Base-by-base conservation (phyloP, 2,113 vertebrate genomes). In the Nycticryphes semicollaris region DNA sequence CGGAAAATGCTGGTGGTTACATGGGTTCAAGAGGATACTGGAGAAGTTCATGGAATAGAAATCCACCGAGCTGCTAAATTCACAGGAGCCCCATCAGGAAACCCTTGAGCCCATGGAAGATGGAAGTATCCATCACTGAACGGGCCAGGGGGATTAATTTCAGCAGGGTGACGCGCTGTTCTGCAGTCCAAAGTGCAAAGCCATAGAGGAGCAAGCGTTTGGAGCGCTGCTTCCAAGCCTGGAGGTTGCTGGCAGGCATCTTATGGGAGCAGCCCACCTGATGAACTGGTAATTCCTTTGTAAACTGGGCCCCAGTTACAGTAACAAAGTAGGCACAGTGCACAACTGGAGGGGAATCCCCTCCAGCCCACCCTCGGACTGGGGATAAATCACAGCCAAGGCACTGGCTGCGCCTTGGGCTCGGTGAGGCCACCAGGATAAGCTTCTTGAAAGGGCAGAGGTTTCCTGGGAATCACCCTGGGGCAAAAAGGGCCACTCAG, bases 321-420 rank as follows among this genome's bases (percentile, higher is more conserved):
- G 66, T 19, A 82, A 59, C 25, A 50, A 57, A 25, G 20, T 54
- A 88, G 35, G 19, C 43, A 45, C 0, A 0, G 43, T 20, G 48
- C 3, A 27, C 8, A 74, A 39, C 14, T 27, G 33, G 31, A 85
- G 47, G 13, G 27, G 43, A 66, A 90, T 64, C 48, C 41, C 80
- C 41, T 50, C 59, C 90, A 41, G 19, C 31, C 75, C 45, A 20
- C 15, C n/a, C 0, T 0, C 2, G 23, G 47, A 20, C 0, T 24
- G 35, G 57, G 45, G 14, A 73, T 35, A 77, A 90, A 80, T 45
- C 76, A 43, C 2, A 0, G n/a, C 50, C 5, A 6, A 50, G 70
- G 24, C 11, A 6, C 21, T 37, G 60, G 6, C 39, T 41, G 47
- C 10, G 20, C 66, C 24, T 9, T 23, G 37, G 59, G 28, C 54